Evolutionary conservation across 2,113 vertebrate genomes (phyloP).

Genomic region (Bos taurus): ARS-UCD2.0 NC_037345.1:27135001-27135500

Average conservation of each 20-base stretch:
- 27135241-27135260: neutral
- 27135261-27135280: neutral
- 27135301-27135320: neutral
- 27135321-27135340: neutral
- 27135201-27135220: neutral
- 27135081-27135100: neutral
- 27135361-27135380: neutral
- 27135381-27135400: neutral
- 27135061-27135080: neutral
- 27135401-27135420: neutral
- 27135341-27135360: neutral
- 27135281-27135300: neutral
- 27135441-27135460: neutral
- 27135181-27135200: neutral
- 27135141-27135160: neutral
- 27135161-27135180: neutral
- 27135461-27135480: neutral
- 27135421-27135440: neutral
- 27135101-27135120: neutral
- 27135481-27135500: neutral
- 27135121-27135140: neutral
- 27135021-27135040: neutral
- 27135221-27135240: neutral
- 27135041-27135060: neutral
- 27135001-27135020: neutral